A percentile compares a stretch with the other conserved stretches of the same genome.
phyloP scores from a whole-genome alignment of 2,113 vertebrate species.

The Cygnus atratus region DNA sequence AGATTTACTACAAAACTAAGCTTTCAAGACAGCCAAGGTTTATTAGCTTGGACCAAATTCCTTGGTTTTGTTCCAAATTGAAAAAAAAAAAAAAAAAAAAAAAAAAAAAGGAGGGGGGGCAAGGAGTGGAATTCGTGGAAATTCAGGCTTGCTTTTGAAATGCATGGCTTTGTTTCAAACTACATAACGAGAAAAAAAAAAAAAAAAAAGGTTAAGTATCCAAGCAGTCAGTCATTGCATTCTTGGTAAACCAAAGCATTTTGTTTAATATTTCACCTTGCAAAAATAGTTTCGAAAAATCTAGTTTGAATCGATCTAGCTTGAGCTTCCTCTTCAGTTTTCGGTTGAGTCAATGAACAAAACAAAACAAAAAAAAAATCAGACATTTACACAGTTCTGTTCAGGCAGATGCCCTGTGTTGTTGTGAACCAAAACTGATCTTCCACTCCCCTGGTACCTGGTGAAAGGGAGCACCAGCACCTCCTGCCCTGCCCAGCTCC shows the following conservation, averaged over 20 bases:
- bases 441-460: neutral
- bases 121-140: slow-evolving; percentile 28
- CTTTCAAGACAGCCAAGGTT: neutral
- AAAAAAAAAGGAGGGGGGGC: no score
- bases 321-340: neutral
- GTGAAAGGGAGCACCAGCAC: neutral
- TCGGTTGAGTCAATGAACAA: neutral
- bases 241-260: slow-evolving; percentile 28
- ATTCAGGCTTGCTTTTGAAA: slow-evolving; percentile 23
- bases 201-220: slow-evolving; percentile 42
- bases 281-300: neutral
- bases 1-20: neutral
- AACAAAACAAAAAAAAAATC: neutral
- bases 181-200: slow-evolving; percentile 21
- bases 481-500: neutral
- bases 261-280: slow-evolving; percentile 29
- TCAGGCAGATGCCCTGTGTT: neutral
- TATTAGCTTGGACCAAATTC: slow-evolving; percentile 13
- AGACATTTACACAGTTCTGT: neutral
- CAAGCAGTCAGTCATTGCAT: neutral
- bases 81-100: neutral
- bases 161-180: slow-evolving; percentile 36
- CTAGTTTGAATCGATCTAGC: neutral
- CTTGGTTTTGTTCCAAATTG: slow-evolving; percentile 11
- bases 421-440: neutral